These are phyloP conservation scores for Drosophila santomea DNA, from an alignment of 1,140 invertebrate species.

Conservation along the genomic window DNA sequence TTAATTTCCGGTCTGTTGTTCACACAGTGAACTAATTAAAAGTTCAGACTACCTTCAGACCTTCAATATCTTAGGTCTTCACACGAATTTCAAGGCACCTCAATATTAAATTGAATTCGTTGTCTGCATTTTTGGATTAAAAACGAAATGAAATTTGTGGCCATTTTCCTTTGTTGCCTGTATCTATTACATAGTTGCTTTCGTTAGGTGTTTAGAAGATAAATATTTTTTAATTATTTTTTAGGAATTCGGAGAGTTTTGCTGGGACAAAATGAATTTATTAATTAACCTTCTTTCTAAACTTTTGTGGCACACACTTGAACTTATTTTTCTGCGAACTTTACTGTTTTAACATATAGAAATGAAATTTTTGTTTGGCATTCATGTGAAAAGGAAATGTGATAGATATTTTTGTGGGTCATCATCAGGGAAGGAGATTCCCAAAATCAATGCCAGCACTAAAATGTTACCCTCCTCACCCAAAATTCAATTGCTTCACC, in stretches of 20 bases:
- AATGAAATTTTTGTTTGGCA: background rate
- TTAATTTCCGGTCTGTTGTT: constrained; percentile 81
- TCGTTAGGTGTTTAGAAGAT: too few species aligned
- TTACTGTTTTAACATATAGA: too few species aligned
- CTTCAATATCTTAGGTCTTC: constrained; percentile 47
- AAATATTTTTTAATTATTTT: background rate
- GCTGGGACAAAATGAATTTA: background rate
- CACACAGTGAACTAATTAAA: constrained; percentile 75
- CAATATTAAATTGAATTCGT: constrained; percentile 3
- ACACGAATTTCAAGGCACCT: constrained; percentile 48
- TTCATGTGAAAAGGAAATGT: background rate
- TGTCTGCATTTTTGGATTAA: background rate
- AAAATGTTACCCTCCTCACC: background rate
- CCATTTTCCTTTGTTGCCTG: background rate
- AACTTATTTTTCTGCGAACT: too few species aligned
- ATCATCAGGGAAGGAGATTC: background rate
- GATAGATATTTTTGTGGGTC: background rate
- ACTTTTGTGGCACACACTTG: too few species aligned
- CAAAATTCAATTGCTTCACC: constrained; percentile 9
- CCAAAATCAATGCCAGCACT: constrained; percentile 25
- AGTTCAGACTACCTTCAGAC: constrained; percentile 59
- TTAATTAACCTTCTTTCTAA: too few species aligned
- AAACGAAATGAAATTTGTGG: background rate
- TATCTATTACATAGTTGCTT: background rate
- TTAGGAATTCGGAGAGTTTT: background rate